phyloP scores from a whole-genome alignment of 2,797 vertebrate genomes.

The Cryptoblepharus egeriae region DNA sequence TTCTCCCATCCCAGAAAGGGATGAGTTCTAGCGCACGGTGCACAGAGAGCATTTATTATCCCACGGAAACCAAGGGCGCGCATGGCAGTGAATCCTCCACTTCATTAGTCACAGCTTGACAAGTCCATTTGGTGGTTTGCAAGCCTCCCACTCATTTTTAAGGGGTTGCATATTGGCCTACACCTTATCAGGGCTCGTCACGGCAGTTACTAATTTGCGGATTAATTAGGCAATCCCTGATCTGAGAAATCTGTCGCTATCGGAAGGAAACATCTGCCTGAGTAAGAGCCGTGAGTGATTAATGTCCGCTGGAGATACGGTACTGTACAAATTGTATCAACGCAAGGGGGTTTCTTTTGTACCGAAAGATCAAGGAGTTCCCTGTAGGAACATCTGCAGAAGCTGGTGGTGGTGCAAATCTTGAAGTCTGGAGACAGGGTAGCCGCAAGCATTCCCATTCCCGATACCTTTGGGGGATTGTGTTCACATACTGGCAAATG shows the following conservation, averaged over 20 bases:
- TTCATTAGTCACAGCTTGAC: neutral
- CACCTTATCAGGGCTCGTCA: neutral
- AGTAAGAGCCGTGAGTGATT: neutral
- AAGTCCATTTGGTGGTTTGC: neutral
- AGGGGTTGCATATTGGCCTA: neutral
- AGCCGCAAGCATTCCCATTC: neutral
- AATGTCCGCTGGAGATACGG: neutral
- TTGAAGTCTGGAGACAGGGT: neutral
- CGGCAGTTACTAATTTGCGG: conserved; percentile 4
- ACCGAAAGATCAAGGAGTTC: neutral
- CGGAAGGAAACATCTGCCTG: neutral
- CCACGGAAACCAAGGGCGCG: neutral
- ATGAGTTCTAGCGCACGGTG: too few relatives aligned
- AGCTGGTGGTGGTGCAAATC: neutral
- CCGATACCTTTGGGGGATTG: neutral
- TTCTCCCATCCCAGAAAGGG: too few relatives aligned
- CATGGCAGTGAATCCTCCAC: neutral
- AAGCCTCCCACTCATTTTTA: neutral
- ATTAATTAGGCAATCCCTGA: neutral
- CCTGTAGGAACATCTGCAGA: neutral
- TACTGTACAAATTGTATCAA: neutral
- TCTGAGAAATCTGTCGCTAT: neutral
- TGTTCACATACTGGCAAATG: too few relatives aligned
- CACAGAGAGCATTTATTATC: too few relatives aligned
- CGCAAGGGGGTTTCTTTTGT: neutral